A percentile compares a stretch with the other conserved stretches of the same genome.
These are phyloP conservation scores for Ophraella communa DNA, from an alignment of 2,888 invertebrate genomes.

Conservation along the genomic window DNA sequence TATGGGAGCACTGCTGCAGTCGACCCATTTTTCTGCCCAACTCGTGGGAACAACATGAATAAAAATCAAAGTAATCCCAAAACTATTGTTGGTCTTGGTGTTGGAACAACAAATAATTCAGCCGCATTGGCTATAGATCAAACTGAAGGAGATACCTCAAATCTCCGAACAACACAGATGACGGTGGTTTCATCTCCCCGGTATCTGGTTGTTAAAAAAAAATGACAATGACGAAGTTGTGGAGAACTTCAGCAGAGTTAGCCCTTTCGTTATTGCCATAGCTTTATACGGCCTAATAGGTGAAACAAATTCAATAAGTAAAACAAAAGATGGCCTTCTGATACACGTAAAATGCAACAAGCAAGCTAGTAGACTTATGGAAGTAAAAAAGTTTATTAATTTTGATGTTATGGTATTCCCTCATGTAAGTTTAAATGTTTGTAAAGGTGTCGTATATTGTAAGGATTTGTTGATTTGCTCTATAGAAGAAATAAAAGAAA, in stretches of 20 bases:
- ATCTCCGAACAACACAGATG: background rate
- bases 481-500: background rate
- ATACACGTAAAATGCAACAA: background rate
- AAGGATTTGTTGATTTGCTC: background rate
- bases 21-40: background rate
- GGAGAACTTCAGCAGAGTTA: background rate
- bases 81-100: background rate
- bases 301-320: background rate
- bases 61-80: background rate
- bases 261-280: background rate
- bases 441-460: background rate
- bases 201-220: background rate
- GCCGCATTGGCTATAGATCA: no score
- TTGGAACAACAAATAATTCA: background rate
- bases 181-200: background rate
- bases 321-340: background rate
- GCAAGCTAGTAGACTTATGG: no score
- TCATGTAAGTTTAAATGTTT: background rate
- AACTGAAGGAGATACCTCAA: no score
- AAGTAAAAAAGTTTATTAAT: background rate
- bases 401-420: background rate
- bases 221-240: background rate
- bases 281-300: background rate
- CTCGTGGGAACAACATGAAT: background rate
- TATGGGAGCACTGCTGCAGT: background rate